phyloP scores from a whole-genome alignment of 2,113 vertebrate genomes.

The Poecilia latipinna region DNA sequence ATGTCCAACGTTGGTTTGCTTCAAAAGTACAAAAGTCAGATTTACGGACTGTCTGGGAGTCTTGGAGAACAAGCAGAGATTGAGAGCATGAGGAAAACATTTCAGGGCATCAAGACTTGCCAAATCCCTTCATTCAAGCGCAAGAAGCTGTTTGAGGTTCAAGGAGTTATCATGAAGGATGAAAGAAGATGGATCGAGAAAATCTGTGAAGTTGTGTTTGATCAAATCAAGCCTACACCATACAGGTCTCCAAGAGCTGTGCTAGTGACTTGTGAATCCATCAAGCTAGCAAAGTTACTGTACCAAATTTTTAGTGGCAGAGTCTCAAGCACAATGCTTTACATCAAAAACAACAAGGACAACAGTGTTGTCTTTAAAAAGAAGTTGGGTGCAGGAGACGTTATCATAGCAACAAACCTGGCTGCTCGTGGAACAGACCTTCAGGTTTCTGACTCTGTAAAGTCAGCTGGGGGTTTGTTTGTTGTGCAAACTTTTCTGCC shows the following conservation, averaged over 20 bases:
- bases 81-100: constrained; percentile 51
- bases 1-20: constrained; percentile 73
- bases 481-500: constrained; percentile 75
- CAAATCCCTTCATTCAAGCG: constrained; percentile 68
- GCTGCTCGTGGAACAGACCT: constrained; percentile 74
- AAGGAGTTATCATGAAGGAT: constrained; percentile 18
- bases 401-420: constrained; percentile 75
- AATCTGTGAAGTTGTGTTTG: constrained; percentile 47
- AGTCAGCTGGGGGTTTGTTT: constrained; percentile 67
- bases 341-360: constrained; percentile 67
- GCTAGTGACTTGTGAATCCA: constrained; percentile 77
- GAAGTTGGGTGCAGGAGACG: constrained; percentile 19
- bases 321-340: constrained; percentile 24
- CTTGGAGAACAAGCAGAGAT: constrained; percentile 67
- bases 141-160: constrained; percentile 73
- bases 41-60: constrained; percentile 76
- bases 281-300: constrained; percentile 52
- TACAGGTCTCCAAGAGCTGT: constrained; percentile 60
- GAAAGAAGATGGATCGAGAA: constrained; percentile 58
- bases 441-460: constrained; percentile 47
- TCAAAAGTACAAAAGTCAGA: constrained; percentile 51
- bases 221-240: background rate
- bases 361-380: constrained; percentile 24
- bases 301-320: background rate
- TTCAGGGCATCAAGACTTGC: constrained; percentile 46